Conservation (phyloP, 1,140 invertebrate genomes). For the Tetragnatha versicolor region DNA sequence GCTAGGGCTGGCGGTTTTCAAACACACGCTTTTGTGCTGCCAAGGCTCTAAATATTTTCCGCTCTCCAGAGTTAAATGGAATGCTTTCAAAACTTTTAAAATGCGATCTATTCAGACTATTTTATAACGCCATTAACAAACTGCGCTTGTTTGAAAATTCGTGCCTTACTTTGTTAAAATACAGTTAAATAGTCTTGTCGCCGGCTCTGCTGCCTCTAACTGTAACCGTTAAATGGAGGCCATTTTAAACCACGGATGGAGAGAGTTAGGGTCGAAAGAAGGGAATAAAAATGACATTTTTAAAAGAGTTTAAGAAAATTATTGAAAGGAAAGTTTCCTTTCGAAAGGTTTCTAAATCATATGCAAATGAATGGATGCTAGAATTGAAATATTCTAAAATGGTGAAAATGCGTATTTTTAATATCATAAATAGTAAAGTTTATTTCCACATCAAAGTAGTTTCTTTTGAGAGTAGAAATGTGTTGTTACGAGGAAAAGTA, state of each 20-base stretch:
- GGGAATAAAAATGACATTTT: not conserved
- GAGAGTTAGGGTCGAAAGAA: not conserved
- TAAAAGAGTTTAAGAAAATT: too few species aligned
- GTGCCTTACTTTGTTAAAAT: slow-evolving; percentile 44
- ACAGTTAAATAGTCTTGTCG: slow-evolving; percentile 42
- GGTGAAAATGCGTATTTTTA: too few species aligned
- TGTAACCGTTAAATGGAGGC: not conserved
- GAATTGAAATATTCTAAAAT: too few species aligned
- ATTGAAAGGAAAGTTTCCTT: too few species aligned
- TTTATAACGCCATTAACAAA: slow-evolving; percentile 48
- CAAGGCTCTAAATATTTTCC: slow-evolving; percentile 29
- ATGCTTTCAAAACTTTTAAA: slow-evolving; percentile 38
- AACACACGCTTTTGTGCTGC: not conserved
- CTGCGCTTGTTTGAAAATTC: slow-evolving; percentile 40
- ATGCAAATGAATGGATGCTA: too few species aligned
- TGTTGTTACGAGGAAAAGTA: too few species aligned
- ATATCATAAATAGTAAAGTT: too few species aligned
- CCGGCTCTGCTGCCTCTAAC: not conserved
- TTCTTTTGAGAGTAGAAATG: too few species aligned
- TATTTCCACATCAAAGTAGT: too few species aligned
- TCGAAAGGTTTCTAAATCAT: too few species aligned
- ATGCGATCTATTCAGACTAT: slow-evolving; percentile 36
- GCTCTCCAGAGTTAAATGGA: slow-evolving; percentile 20
- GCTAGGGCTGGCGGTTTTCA: not conserved
- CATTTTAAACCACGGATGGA: not conserved